These are phyloP conservation scores for Cheilosia impressa DNA, from an alignment of 2,888 invertebrate species.

Conservation along the genomic window DNA sequence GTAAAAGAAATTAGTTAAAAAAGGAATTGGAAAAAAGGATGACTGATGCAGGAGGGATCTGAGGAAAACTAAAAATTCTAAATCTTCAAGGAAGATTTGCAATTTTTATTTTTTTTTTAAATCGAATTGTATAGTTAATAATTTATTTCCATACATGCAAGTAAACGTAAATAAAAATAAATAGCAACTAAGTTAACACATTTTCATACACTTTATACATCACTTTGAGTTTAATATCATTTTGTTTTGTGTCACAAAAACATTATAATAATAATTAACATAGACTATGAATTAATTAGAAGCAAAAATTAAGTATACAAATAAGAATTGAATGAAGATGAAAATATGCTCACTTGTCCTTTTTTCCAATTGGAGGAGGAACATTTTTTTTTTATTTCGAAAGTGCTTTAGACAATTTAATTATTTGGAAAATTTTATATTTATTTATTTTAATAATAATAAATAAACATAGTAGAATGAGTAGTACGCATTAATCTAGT, in stretches of 20 bases:
- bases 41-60: constrained; percentile 40
- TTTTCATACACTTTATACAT: constrained; percentile 10
- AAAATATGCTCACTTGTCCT: constrained; percentile 73
- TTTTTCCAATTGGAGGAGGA: constrained; percentile 69
- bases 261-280: constrained; percentile 5
- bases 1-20: constrained; percentile 8
- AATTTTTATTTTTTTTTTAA: constrained; percentile 60
- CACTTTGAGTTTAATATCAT: constrained; percentile 25
- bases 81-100: constrained; percentile 47
- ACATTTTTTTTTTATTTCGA: constrained; percentile 47
- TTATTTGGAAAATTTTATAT: constrained; percentile 59
- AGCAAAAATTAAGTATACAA: constrained; percentile 15
- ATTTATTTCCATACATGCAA: constrained; percentile 33
- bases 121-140: constrained; percentile 61
- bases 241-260: constrained; percentile 62
- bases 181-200: constrained; percentile 16
- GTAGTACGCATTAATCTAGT: constrained; percentile 71
- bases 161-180: constrained; percentile 5
- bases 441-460: constrained; percentile 67
- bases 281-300: constrained; percentile 15
- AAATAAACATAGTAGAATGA: constrained; percentile 45
- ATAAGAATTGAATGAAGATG: constrained; percentile 6
- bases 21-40: constrained; percentile 67
- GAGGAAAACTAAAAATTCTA: constrained; percentile 49
- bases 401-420: constrained; percentile 16